phyloP scores from a whole-genome alignment of 2,888 invertebrate species.

The Acanthococcus lagerstroemiae region DNA sequence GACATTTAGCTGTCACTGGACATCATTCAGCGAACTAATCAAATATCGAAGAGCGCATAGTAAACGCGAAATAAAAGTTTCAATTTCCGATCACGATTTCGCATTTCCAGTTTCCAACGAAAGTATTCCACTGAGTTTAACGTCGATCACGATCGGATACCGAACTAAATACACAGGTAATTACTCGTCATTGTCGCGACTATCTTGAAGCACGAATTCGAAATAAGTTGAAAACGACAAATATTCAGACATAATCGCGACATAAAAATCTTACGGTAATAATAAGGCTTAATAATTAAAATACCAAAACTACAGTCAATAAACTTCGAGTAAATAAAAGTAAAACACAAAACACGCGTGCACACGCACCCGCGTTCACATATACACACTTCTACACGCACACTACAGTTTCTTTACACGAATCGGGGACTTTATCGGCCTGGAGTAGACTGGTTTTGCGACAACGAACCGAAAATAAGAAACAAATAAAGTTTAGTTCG shows the following conservation, averaged over 20 bases:
- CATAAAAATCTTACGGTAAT: background rate
- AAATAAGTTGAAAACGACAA: too few relatives aligned
- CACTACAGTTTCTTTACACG: background rate
- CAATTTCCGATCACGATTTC: constrained; percentile 5
- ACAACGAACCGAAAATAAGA: background rate
- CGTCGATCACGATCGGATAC: too few relatives aligned
- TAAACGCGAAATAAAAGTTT: constrained; percentile 11
- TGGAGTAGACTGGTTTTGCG: background rate
- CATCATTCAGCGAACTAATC: too few relatives aligned
- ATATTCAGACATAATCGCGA: constrained; percentile 11
- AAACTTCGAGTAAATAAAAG: constrained; percentile 28
- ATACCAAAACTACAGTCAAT: constrained; percentile 27
- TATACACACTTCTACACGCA: background rate
- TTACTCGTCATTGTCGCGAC: too few relatives aligned
- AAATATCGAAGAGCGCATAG: too few relatives aligned
- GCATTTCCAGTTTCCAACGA: constrained; percentile 22
- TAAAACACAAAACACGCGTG: constrained; percentile 23
- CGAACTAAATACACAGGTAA: too few relatives aligned
- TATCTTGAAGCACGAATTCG: too few relatives aligned
- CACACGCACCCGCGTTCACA: constrained; percentile 6
- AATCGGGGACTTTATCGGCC: background rate
- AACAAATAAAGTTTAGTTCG: too few relatives aligned
- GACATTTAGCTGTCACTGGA: background rate
- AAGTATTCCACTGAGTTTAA: constrained; percentile 6
- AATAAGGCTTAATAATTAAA: constrained; percentile 27